Evolutionary conservation across 2,113 vertebrate species (phyloP).

Genomic region (Propithecus coquereli): DNA sequence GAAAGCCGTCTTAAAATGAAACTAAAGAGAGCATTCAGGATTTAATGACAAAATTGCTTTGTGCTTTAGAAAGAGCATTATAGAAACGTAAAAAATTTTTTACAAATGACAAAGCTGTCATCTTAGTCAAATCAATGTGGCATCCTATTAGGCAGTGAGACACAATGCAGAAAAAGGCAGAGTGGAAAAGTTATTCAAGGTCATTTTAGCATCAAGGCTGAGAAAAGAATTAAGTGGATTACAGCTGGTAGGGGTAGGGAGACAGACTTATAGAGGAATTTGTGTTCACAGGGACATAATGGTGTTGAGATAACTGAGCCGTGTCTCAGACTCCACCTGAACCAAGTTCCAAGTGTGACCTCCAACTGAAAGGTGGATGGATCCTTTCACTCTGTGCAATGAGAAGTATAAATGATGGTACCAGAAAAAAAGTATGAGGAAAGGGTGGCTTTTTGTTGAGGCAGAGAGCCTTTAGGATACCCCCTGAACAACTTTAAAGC

Average conservation of each 20-base stretch:
- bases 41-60: slow-evolving; percentile 54
- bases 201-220: slow-evolving; percentile 16
- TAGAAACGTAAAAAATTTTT: slow-evolving; percentile 37
- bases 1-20: slow-evolving; percentile 48
- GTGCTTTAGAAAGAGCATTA: slow-evolving; percentile 52
- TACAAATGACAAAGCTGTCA: slow-evolving; percentile 51
- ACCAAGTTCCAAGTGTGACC: background rate
- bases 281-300: background rate
- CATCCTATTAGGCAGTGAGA: background rate
- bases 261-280: background rate
- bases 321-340: background rate
- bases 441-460: background rate
- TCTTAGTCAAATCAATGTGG: slow-evolving; percentile 31
- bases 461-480: background rate
- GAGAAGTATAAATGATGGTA: background rate
- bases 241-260: background rate
- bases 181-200: slow-evolving; percentile 16
- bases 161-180: slow-evolving; percentile 1
- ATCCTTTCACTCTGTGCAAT: background rate
- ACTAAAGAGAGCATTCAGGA: slow-evolving; percentile 12
- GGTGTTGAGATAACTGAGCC: background rate
- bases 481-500: background rate
- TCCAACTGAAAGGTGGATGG: background rate
- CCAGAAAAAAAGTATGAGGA: background rate
- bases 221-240: background rate